Evolutionary conservation across 2,888 invertebrate genomes (phyloP), one percentile per base, ranked within the genome.

Genomic region (Philereme vetulata): DNA sequence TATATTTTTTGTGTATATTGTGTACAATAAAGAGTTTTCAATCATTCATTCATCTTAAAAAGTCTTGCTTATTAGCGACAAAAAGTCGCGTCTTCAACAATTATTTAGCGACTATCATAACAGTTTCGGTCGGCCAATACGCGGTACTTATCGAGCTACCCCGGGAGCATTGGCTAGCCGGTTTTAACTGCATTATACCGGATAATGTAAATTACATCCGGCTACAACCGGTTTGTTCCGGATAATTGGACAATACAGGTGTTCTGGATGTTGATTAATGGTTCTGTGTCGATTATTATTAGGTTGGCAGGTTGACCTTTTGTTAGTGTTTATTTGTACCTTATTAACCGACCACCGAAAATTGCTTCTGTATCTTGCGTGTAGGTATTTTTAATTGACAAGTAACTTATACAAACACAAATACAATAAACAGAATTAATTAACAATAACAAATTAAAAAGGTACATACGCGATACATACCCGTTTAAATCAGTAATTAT

Each of bases 171-270:
- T 66, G 72, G 70, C 71, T 70, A 77, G 71, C 78, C 76, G 74
- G 76, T 72, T 72, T 72, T 81, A 79, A 81, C 81, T 77, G 82
- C 80, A 82, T 82, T 81, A 81, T 78, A 70, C 79, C 74, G 80
- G 85, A 77, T 80, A 80, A 78, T 74, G 76, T 77, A 77, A 81
- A 79, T 84, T 81, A 83, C 81, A 77, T 71, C 77, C 80, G 75
- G 78, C 64, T 77, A 75, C 68, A 69, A 68, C 70, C 66, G 72
- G 72, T 68, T 67, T 21, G 21, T 21, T 60, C 38, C 50, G 59
- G 59, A 54, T 60, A 54, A 54, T 10, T 42, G 34, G 50, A 5
- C 49, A 51, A 50, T 53, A 49, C 66, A 66, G 64, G 59, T 59
- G 61, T 43, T 11, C 32, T 51, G 51, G 55, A 62, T 55, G 48